Base-by-base conservation (phyloP, 2,888 invertebrate genomes). In the Drosophila neonasuta region DNA sequence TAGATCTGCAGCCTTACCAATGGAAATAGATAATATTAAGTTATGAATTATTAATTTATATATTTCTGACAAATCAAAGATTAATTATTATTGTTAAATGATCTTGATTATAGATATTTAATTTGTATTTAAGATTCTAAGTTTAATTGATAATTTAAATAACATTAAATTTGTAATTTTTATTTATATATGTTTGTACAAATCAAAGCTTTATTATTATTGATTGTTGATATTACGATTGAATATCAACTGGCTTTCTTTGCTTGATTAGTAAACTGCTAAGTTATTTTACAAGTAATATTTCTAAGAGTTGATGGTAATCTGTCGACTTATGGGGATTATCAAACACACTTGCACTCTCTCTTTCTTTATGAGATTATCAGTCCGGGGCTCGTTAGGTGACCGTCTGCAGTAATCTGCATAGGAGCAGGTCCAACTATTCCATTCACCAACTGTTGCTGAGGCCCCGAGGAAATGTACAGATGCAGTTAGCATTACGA, bases 401-500 rank as follows among this genome's bases (percentile, higher is more conserved):
- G 61, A 32, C 32, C 42, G 36, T 4, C 36, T 36, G 36, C n/a
- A 30, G 42, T 41, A 20, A 20, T 41, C 41, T 63, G 42, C 51
- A 56, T 34, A 39, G 13, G 30, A 34, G 24, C 15, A 41, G 29
- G 11, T 6, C 44, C 44, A 34, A 42, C 15, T 51, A 51, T 48
- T 55, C 49, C 79, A 76, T 74, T 73, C 76, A 68, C 71, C 65
- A 63, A 24, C 24, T 24, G 24, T 2, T 24, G 56, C 65, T 41
- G 60, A 58, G 30, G 36, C 44, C 44, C 62, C 59, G 34, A 17
- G 44, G 48, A 61, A 69, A 68, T 62, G 75, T 68, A 58, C 76
- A 75, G 76, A 62, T 77, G 70, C 69, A 77, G 66, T 75, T 74
- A 62, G 68, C 63, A 66, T 68, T 76, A 59, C 54, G 68, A 72